Percentiles rank a stretch among this genome's conserved stretches.
phyloP scores from a whole-genome alignment of 2,888 invertebrate genomes.

The Strigamia transsilvanica region DNA sequence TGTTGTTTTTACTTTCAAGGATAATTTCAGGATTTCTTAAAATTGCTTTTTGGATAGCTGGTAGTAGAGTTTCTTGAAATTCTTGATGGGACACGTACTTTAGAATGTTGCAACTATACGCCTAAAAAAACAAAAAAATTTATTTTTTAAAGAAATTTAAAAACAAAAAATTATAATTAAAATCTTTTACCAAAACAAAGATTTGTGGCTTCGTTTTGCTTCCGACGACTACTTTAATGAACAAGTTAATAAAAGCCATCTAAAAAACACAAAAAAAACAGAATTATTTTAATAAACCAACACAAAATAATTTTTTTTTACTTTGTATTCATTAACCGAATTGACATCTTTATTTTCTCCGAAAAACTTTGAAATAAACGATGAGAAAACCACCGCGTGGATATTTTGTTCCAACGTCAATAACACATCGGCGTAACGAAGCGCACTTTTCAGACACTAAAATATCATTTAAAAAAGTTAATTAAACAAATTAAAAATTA shows the following conservation, averaged over 20 bases:
- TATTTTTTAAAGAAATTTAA: too few relatives aligned
- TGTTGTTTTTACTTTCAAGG: conserved; percentile 70
- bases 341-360: conserved; percentile 67
- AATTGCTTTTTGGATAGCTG: conserved; percentile 89
- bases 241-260: conserved; percentile 69
- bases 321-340: conserved; percentile 70
- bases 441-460: background rate
- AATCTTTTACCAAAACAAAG: conserved; percentile 65
- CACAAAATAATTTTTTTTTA: conserved; percentile 60
- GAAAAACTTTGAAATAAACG: conserved; percentile 72
- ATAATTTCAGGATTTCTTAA: conserved; percentile 92
- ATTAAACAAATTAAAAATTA: background rate
- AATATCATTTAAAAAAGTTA: background rate
- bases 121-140: conserved; percentile 57
- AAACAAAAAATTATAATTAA: background rate
- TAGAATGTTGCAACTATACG: conserved; percentile 74
- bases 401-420: conserved; percentile 67
- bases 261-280: conserved; percentile 55
- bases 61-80: conserved; percentile 78
- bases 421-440: conserved; percentile 68
- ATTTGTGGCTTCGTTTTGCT: conserved; percentile 79
- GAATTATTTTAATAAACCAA: background rate
- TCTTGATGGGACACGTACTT: conserved; percentile 72
- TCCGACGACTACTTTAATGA: conserved; percentile 79
- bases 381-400: conserved; percentile 72